A percentile compares a stretch with the other conserved stretches of the same genome.
Evolutionary conservation across 2,797 vertebrate genomes (phyloP).

Genomic region (Holocentrus rufus): DNA sequence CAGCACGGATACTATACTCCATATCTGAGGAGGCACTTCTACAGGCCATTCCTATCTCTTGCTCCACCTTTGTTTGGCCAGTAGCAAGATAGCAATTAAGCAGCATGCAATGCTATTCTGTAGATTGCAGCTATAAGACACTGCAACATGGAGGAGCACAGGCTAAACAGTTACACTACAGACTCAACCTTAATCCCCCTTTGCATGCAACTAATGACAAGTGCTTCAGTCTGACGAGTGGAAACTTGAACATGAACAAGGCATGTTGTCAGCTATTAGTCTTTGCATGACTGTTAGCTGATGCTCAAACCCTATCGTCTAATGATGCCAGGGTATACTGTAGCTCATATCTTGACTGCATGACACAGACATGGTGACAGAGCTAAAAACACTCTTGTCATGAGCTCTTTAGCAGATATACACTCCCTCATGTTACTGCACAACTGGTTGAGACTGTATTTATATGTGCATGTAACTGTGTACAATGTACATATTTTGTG

Average conservation of each 20-base stretch:
- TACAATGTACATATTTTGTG: not conserved
- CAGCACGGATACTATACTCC: conserved; percentile 1
- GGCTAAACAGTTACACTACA: conserved; percentile 17
- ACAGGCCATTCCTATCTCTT: conserved; percentile 50
- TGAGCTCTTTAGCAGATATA: conserved; percentile 2
- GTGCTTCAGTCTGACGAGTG: conserved; percentile 1
- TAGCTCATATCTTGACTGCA: conserved; percentile 7
- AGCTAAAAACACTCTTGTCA: conserved; percentile 26
- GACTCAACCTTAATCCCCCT: not conserved
- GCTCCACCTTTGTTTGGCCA: conserved; percentile 51
- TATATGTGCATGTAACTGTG: not conserved
- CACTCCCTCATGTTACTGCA: not conserved
- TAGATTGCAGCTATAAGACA: conserved; percentile 3
- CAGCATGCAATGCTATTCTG: not conserved
- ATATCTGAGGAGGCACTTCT: conserved; percentile 26
- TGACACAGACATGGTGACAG: conserved; percentile 3
- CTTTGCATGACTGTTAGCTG: conserved; percentile 12
- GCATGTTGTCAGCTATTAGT: conserved; percentile 4
- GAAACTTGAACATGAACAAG: conserved; percentile 26
- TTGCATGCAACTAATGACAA: conserved; percentile 10
- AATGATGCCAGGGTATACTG: not conserved
- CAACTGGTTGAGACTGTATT: not conserved
- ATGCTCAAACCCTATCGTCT: conserved; percentile 3
- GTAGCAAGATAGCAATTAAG: conserved; percentile 9
- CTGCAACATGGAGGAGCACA: conserved; percentile 6